phyloP scores from a whole-genome alignment of 2,797 vertebrate species.

The Xenops minutus region DNA sequence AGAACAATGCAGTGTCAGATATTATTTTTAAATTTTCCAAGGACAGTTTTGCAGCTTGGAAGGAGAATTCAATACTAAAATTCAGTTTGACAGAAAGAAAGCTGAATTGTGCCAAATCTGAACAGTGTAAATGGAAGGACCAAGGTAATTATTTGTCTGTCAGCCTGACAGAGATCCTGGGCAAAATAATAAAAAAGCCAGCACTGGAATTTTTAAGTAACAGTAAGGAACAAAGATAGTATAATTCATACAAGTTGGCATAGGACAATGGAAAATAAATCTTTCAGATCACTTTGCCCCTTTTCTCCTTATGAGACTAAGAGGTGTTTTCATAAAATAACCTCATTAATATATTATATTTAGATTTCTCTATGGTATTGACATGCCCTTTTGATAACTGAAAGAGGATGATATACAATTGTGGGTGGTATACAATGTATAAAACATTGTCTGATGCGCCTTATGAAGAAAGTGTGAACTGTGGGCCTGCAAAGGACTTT shows the following conservation, averaged over 20 bases:
- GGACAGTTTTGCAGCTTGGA: conserved; percentile 9
- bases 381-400: neutral
- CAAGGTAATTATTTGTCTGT: conserved; percentile 25
- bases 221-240: neutral
- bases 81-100: neutral
- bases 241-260: neutral
- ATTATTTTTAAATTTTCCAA: conserved; percentile 20
- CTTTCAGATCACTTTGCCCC: neutral
- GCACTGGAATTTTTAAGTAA: neutral
- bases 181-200: conserved; percentile 27
- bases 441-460: neutral
- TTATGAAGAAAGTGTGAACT: neutral
- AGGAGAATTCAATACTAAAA: conserved; percentile 35
- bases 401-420: neutral
- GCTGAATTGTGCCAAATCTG: conserved; percentile 3
- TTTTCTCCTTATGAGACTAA: neutral
- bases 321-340: neutral
- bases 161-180: neutral
- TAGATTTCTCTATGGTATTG: neutral
- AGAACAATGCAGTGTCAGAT: neutral
- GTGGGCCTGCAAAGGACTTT: neutral
- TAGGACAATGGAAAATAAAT: neutral
- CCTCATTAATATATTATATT: neutral
- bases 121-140: neutral
- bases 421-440: neutral